Conservation (phyloP, 2,113 vertebrate genomes). For the Circaetus gallicus region DNA sequence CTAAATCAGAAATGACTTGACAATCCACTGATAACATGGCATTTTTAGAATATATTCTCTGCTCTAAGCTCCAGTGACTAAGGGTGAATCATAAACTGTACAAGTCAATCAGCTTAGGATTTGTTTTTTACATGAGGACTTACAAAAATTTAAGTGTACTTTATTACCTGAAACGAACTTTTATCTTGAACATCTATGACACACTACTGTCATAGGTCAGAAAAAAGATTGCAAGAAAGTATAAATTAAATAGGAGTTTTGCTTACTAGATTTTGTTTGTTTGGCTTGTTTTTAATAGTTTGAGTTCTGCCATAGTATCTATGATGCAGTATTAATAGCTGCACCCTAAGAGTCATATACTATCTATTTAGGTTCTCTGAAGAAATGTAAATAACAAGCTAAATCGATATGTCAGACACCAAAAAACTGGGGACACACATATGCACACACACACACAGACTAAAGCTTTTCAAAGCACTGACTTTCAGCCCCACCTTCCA, state of each 20-base stretch:
- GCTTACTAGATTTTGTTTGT: neutral
- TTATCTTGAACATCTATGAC: neutral
- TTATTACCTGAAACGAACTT: neutral
- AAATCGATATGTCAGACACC: fast-evolving
- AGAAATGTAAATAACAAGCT: neutral
- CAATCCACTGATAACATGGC: constrained; percentile 17
- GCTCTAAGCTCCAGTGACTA: neutral
- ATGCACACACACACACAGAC: no score
- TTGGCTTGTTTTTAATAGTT: neutral
- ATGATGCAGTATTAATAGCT: neutral
- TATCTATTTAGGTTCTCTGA: neutral
- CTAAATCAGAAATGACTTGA: constrained; percentile 54
- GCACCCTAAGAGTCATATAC: neutral
- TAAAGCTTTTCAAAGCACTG: neutral
- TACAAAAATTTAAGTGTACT: neutral
- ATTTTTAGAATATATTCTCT: constrained; percentile 27
- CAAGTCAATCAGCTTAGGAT: neutral
- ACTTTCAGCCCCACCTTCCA: neutral
- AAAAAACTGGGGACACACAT: neutral
- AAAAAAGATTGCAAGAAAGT: neutral
- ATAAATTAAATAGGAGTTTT: neutral
- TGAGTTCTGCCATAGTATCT: neutral
- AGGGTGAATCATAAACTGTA: constrained; percentile 20
- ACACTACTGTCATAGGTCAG: neutral
- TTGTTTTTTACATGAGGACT: constrained; percentile 1